A percentile compares a stretch with the other conserved stretches of the same genome.
Conservation (phyloP, 2,888 invertebrate genomes). For the Phorcus lineatus region DNA sequence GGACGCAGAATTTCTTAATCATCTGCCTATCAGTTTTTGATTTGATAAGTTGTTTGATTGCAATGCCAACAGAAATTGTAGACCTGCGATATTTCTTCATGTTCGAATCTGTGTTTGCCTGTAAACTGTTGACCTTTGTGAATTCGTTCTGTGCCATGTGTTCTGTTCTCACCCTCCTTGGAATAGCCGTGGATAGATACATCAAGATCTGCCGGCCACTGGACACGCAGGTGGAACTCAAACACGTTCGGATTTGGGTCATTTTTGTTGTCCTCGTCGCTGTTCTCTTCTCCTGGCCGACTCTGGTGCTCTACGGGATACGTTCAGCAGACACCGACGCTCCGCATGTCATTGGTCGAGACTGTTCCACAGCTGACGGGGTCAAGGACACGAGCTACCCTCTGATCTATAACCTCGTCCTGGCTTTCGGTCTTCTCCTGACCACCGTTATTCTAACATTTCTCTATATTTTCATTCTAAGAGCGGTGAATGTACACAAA, state of each 20-base stretch:
- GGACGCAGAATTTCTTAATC: slow-evolving; percentile 58
- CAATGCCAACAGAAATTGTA: slow-evolving; percentile 60
- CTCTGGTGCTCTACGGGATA: slow-evolving; percentile 50
- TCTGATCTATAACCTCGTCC: slow-evolving; percentile 48
- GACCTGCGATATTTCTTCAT: slow-evolving; percentile 56
- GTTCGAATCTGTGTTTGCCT: slow-evolving; percentile 52
- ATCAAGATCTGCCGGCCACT: slow-evolving; percentile 4
- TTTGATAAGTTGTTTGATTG: slow-evolving; percentile 53
- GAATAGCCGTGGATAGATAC: slow-evolving; percentile 15
- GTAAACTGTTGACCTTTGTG: slow-evolving; percentile 45
- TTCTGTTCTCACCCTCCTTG: not conserved
- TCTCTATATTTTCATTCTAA: slow-evolving; percentile 51
- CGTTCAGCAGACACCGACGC: slow-evolving; percentile 43
- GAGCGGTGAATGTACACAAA: slow-evolving; percentile 33
- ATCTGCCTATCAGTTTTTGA: slow-evolving; percentile 57
- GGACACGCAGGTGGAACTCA: not conserved
- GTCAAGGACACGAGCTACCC: slow-evolving; percentile 44
- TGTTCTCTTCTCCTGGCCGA: slow-evolving; percentile 54
- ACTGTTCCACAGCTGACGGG: slow-evolving; percentile 56
- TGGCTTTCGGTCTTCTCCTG: slow-evolving; percentile 51
- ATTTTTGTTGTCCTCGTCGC: not conserved
- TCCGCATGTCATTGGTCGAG: slow-evolving; percentile 49
- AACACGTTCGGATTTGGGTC: not conserved
- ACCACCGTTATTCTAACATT: slow-evolving; percentile 42
- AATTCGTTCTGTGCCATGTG: not conserved